Base-by-base conservation (phyloP, 1,140 invertebrate genomes). In the Dendrolimus punctatus region DNA sequence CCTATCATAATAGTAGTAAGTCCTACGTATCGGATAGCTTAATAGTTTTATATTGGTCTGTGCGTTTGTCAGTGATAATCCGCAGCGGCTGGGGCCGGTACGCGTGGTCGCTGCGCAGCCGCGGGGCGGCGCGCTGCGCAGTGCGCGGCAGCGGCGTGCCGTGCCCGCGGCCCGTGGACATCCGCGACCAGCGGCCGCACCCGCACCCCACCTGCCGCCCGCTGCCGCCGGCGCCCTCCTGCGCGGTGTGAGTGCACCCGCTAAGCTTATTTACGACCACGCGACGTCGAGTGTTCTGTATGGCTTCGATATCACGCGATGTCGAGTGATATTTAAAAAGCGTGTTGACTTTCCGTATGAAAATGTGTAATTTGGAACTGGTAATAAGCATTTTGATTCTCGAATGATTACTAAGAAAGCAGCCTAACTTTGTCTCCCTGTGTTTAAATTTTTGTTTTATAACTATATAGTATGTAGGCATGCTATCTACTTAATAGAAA, bases 41-140 rank as follows among this genome's bases (percentile, higher is more conserved):
- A 23, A 2, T 8, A 36, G 9, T 37, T 5, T 36, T 10, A 37
- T 37, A 37, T 37, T 10, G 36, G 46, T 47, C 0, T n/a, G 8
- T 49, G 90, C 89, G 37, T 88, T n/a, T 9, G 92, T 23, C 92
- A 66, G 91, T 96, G 36, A 86, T 99, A 38, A 93, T 98, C 48
- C 90, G 97, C 36, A 94, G 95, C 37, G 94, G 96, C 0, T 98
- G 97, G 88, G 97, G 97, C 0, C 91, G 96, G 10, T 95, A 97
- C 88, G 95, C 95, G 6, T 99, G 97, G 97, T 95, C 94, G 0
- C 92, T 98, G 91, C 95, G 97, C 71, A 85, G 95, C 42, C 87
- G 95, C 9, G 95, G 96, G 80, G 84, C 95, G 53, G 93, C 96
- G 4, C 89, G 94, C 47, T 93, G 94, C 54, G 73, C 51, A 64